These are phyloP conservation scores for Gallinago stenura DNA, from an alignment of 2,797 vertebrate genomes.

Conservation along the genomic window DNA sequence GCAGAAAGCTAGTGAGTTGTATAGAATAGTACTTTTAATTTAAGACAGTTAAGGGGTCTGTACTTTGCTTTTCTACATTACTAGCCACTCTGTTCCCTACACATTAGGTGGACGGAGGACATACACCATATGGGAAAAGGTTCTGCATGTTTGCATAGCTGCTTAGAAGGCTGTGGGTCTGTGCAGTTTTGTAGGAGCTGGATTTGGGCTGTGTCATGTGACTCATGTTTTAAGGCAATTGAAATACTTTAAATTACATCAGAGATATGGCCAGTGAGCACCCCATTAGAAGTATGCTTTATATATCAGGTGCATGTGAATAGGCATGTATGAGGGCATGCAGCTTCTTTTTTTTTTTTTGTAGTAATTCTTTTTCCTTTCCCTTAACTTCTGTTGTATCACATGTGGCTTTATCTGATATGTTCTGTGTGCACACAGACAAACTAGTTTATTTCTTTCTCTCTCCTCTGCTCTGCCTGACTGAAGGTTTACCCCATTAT, in stretches of 20 bases:
- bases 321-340: neutral
- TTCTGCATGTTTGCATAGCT: neutral
- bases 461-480: neutral
- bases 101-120: rapidly evolving
- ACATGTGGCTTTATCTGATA: neutral
- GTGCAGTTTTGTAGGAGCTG: neutral
- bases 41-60: neutral
- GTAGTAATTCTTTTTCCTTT: neutral
- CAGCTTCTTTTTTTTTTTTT: neutral
- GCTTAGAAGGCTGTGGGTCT: neutral
- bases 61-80: neutral
- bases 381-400: neutral
- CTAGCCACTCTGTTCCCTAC: neutral
- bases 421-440: neutral
- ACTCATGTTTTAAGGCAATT: neutral
- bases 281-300: neutral
- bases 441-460: neutral
- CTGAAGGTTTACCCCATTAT: neutral
- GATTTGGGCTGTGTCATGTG: neutral
- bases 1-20: neutral
- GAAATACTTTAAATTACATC: neutral
- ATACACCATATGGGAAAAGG: neutral
- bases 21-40: neutral
- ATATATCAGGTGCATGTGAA: neutral
- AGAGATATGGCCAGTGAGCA: neutral